Percentiles rank a stretch among this genome's conserved stretches.
These are phyloP conservation scores for Lacerta agilis DNA, from an alignment of 2,797 vertebrate genomes.

Conservation along the genomic window DNA sequence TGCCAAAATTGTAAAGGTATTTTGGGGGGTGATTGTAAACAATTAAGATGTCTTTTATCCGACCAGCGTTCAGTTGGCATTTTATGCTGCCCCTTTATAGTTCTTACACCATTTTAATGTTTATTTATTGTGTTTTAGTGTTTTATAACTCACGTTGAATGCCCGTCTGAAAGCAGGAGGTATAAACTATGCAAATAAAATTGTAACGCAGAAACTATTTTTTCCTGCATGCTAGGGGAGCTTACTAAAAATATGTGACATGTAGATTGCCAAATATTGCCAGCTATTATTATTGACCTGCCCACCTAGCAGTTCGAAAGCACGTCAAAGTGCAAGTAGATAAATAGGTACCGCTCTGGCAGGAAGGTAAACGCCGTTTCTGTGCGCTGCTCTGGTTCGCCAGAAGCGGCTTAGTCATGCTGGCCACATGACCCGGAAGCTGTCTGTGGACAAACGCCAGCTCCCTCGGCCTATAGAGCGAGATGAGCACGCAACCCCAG, in stretches of 20 bases:
- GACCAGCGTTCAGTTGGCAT: neutral
- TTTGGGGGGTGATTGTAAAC: neutral
- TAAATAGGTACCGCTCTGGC: too few species aligned
- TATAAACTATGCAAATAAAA: neutral
- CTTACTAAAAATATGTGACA: neutral
- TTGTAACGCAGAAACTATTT: neutral
- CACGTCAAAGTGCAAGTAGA: too few species aligned
- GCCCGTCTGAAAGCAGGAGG: neutral
- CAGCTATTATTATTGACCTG: neutral
- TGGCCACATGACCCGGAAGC: too few species aligned
- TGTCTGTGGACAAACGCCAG: too few species aligned
- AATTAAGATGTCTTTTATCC: neutral
- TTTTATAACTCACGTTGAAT: neutral
- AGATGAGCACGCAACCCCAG: too few species aligned
- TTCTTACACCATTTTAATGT: neutral
- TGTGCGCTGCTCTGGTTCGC: too few species aligned
- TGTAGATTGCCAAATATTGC: neutral
- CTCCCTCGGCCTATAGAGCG: too few species aligned
- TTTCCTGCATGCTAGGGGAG: neutral
- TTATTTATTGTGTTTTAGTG: neutral
- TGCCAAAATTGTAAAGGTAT: neutral
- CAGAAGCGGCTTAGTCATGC: too few species aligned
- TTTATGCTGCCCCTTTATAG: neutral
- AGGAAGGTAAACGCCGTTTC: too few species aligned
- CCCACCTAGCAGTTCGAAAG: too few species aligned